Percentiles rank a stretch among this genome's conserved stretches.
These are phyloP conservation scores for Corythoichthys intestinalis DNA, from an alignment of 2,113 vertebrate species.

Conservation along the genomic window DNA sequence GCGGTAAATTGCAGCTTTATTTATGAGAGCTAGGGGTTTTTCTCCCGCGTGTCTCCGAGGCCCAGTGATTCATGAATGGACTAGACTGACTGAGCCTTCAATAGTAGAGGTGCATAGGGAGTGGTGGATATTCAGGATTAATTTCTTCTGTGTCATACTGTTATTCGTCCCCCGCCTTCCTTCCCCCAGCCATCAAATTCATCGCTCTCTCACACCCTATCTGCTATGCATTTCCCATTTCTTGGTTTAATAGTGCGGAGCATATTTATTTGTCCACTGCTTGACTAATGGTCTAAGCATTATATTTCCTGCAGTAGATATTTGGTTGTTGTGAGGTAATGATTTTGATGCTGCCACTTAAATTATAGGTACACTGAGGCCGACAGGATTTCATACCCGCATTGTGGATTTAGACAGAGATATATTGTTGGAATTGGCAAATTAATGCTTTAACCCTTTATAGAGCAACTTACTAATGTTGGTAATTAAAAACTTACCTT, in stretches of 20 bases:
- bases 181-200: conserved; percentile 61
- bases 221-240: conserved; percentile 58
- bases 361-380: conserved; percentile 31
- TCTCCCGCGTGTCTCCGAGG: conserved; percentile 63
- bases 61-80: conserved; percentile 76
- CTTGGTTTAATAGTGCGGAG: conserved; percentile 62
- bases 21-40: conserved; percentile 70
- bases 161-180: conserved; percentile 40
- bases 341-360: conserved; percentile 39
- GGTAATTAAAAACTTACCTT: too few species aligned
- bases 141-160: conserved; percentile 64
- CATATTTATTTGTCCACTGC: conserved; percentile 62
- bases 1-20: conserved; percentile 70
- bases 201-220: conserved; percentile 55
- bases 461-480: too few species aligned
- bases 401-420: conserved; percentile 13
- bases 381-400: conserved; percentile 37
- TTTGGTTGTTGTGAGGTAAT: conserved; percentile 36
- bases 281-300: conserved; percentile 56
- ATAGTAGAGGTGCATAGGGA: conserved; percentile 68
- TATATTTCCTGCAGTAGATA: conserved; percentile 40
- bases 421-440: conserved; percentile 23
- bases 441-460: conserved; percentile 6
- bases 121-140: conserved; percentile 68
- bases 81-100: conserved; percentile 63